Evolutionary conservation across 2,113 vertebrate genomes (phyloP).

Genomic region (Barbus barbus): DNA sequence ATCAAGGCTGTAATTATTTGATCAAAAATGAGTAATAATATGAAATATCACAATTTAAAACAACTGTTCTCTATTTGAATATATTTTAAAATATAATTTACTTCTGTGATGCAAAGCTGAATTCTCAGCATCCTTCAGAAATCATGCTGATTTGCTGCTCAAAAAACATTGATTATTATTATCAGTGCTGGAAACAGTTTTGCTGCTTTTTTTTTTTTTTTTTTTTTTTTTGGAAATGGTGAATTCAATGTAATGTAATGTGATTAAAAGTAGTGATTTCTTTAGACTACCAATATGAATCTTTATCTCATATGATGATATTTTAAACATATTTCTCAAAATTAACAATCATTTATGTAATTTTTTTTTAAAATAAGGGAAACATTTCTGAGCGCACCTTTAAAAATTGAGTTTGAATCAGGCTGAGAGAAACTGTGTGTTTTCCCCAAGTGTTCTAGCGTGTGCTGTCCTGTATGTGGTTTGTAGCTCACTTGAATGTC

Average conservation of each 20-base stretch:
- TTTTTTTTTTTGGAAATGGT: not conserved
- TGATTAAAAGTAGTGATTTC: not conserved
- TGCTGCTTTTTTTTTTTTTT: not conserved
- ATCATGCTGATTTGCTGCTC: not conserved
- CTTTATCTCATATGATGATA: too few species aligned
- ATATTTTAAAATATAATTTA: not conserved
- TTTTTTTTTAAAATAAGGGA: not conserved
- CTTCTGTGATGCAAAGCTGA: not conserved
- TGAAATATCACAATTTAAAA: not conserved
- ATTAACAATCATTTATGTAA: not conserved
- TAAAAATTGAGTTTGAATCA: not conserved
- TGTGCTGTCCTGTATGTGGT: conserved; percentile 48
- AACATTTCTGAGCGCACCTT: not conserved
- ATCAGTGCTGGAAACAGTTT: not conserved
- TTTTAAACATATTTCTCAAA: not conserved
- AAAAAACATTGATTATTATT: not conserved
- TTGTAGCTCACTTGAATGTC: conserved; percentile 60
- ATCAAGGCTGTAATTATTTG: not conserved
- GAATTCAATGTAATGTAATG: too few species aligned
- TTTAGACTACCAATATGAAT: not conserved
- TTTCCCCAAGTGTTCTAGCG: conserved; percentile 32
- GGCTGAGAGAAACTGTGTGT: not conserved
- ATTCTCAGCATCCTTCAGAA: not conserved
- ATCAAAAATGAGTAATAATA: not conserved
- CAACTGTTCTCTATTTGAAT: not conserved